Percentiles rank a stretch among this genome's conserved stretches.
phyloP scores from a whole-genome alignment of 1,140 invertebrate species.

The Apocrypta bakeri region DNA sequence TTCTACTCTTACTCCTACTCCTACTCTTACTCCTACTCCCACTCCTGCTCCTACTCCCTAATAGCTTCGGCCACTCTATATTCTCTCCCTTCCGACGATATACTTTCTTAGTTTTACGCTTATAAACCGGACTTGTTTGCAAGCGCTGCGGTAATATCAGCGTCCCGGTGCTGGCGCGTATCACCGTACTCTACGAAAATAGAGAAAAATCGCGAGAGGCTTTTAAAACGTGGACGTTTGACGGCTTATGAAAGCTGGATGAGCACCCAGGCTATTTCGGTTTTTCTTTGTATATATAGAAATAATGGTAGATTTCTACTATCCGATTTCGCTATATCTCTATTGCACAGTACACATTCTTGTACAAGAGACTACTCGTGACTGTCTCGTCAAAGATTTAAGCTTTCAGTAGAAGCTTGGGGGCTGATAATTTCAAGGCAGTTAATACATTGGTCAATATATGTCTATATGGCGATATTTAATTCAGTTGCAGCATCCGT shows the following conservation, averaged over 20 bases:
- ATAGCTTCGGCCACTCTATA: constrained; percentile 24
- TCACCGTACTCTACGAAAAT: neutral
- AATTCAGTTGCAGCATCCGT: constrained; percentile 28
- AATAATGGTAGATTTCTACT: too few species aligned
- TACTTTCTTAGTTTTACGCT: constrained; percentile 18
- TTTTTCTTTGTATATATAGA: neutral
- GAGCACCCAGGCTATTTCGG: constrained; percentile 1
- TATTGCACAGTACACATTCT: too few species aligned
- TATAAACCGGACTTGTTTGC: neutral
- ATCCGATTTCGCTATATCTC: too few species aligned
- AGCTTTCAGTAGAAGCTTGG: constrained; percentile 1
- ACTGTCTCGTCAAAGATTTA: constrained; percentile 43
- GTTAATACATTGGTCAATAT: constrained; percentile 45
- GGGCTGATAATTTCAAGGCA: constrained; percentile 44
- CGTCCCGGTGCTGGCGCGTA: too few species aligned
- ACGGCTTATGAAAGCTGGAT: neutral
- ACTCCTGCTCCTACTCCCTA: too few species aligned
- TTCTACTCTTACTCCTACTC: too few species aligned
- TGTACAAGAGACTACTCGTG: too few species aligned
- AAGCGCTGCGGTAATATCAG: neutral
- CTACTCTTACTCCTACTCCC: too few species aligned
- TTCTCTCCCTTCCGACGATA: neutral
- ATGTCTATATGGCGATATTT: constrained; percentile 45
- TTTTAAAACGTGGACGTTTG: constrained; percentile 2
- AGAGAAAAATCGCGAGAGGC: neutral